Percentiles rank a stretch among this genome's conserved stretches.
Evolutionary conservation across 2,113 vertebrate species (phyloP).

Genomic region (Bubo scandiacus): DNA sequence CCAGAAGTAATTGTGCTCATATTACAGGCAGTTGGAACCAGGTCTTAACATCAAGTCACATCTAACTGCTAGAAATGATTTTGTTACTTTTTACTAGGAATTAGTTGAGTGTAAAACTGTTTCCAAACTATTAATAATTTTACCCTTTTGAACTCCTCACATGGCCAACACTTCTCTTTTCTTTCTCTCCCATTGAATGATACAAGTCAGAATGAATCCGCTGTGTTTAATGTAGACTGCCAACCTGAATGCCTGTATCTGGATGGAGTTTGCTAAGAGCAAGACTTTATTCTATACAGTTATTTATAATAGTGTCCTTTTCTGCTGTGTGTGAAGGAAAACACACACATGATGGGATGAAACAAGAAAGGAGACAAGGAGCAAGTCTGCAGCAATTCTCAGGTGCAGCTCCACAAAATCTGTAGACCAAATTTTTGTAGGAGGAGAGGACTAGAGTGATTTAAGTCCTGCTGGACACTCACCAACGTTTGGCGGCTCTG

Average conservation of each 20-base stretch:
- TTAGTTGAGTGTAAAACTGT: background rate
- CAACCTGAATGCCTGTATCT: background rate
- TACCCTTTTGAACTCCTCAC: background rate
- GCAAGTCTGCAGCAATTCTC: background rate
- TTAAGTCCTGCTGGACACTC: background rate
- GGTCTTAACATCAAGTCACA: background rate
- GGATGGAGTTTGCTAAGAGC: background rate
- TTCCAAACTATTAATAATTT: background rate
- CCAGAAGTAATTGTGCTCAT: background rate
- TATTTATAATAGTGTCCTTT: background rate
- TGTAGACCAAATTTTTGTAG: background rate
- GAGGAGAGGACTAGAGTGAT: background rate
- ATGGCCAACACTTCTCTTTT: background rate
- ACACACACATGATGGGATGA: background rate
- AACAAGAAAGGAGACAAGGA: background rate
- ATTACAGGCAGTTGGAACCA: background rate
- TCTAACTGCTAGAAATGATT: background rate
- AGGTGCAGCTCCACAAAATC: background rate
- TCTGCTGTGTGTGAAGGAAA: background rate
- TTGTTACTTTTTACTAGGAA: background rate
- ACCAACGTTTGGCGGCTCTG: background rate
- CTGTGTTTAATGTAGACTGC: background rate
- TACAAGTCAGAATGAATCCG: background rate
- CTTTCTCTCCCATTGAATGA: background rate
- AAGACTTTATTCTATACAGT: background rate